Evolutionary conservation across 2,113 vertebrate species (phyloP), one percentile per base, ranked within the genome.

Genomic region (Nothoprocta pentlandii): DNA sequence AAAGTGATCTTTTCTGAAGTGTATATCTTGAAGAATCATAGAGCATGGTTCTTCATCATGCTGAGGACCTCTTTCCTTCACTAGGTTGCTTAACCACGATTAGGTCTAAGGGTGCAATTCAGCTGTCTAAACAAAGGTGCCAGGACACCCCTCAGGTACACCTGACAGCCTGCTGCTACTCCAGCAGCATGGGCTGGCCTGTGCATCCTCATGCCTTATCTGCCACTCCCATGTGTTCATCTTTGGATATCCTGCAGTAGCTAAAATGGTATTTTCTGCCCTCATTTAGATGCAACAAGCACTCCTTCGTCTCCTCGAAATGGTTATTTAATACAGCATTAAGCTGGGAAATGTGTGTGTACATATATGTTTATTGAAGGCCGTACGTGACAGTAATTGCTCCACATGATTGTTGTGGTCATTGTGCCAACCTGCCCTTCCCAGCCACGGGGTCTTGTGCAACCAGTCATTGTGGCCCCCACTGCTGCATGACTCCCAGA

Each of bases 91-190:
- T 58, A 44, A 66, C 80, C 90, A 83, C 87, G 93, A 46, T 39
- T 79, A 4, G 87, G 94, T 59, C 54, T 66, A 54, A 82, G 44
- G 32, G 90, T 88, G 90, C 89, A 92, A 86, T 88, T 92, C 93
- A 96, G 82, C 64, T 95, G 3, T 86, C 87, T 30, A 39, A 58
- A 46, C 67, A 6, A 0, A 36, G 25, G 16, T 63, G 16, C 14
- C 23, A 4, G 41, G 22, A 46, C 54, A 16, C 34, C 59, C 42
- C n/a, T 34, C 15, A 2, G 25, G 16, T 47, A 4, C 34, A 64
- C 42, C 73, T 89, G 90, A 9, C 25, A 7, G 17, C 23, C n/a
- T 7, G 22, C 14, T 32, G 10, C 46, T 42, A 19, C 11, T 80
- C 56, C 42, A 51, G 85, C 62, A 85, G 30, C 10, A 5, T 25